Evolutionary conservation across 2,888 invertebrate genomes (phyloP).

Genomic region (Chrysolina oricalcia): DNA sequence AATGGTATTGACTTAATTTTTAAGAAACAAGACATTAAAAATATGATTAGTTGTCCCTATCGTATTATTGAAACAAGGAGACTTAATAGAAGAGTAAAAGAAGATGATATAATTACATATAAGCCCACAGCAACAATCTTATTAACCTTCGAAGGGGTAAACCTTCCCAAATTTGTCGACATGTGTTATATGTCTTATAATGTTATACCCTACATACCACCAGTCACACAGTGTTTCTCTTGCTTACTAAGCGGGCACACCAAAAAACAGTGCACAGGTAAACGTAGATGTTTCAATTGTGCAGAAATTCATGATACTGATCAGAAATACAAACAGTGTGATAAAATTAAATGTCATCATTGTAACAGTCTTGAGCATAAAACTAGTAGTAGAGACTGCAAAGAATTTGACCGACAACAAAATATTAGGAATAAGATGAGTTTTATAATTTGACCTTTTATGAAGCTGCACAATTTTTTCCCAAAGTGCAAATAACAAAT

Average conservation of each 20-base stretch:
- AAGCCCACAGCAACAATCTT: too few relatives aligned
- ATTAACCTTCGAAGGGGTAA: too few relatives aligned
- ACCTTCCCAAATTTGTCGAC: background rate
- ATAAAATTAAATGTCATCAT: background rate
- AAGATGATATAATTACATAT: background rate
- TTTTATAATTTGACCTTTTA: constrained; percentile 29
- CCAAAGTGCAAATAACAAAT: constrained; percentile 4
- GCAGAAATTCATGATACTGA: background rate
- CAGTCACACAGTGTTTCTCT: constrained; percentile 26
- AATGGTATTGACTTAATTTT: too few relatives aligned
- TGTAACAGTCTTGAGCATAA: background rate
- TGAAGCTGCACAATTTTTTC: constrained; percentile 19
- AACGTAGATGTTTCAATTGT: background rate
- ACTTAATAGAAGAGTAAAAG: too few relatives aligned
- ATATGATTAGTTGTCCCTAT: too few relatives aligned
- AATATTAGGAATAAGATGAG: constrained; percentile 29
- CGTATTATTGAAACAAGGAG: too few relatives aligned
- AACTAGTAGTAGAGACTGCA: background rate
- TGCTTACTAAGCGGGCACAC: constrained; percentile 34
- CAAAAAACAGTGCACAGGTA: constrained; percentile 29
- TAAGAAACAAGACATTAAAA: too few relatives aligned
- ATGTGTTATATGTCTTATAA: background rate
- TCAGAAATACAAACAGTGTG: background rate
- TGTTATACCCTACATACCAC: constrained; percentile 21
- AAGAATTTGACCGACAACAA: constrained; percentile 23